Evolutionary conservation across 1,140 invertebrate genomes (phyloP), one percentile per base, ranked within the genome.

Genomic region (Drosophila orosa): DNA sequence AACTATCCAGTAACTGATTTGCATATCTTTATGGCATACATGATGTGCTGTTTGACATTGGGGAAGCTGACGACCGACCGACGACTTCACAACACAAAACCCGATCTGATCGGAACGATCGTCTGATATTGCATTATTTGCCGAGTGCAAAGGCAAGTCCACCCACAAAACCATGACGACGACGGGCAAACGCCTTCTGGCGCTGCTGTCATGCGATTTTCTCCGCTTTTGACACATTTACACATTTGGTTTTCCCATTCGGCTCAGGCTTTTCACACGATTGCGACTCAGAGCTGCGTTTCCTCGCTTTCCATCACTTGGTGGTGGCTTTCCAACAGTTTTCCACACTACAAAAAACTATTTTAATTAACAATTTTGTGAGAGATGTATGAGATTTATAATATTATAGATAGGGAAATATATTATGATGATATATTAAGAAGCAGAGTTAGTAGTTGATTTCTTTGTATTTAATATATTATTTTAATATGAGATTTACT

Each of bases 171-270:
- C 37, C 63, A 45, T 45, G 48, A 68, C 61, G 8, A 52, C 17
- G 22, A 55, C 15, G 45, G 6, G 15, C 37, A 15, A 33, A n/a
- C 63, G 57, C 57, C 57, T 59, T 48, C 33, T 25, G 19, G 9
- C 13, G 31, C 10, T 15, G 35, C 65, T 52, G 67, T 62, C 68
- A 61, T 82, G 68, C 63, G 47, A 82, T 78, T 78, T 81, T 86
- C 63, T 63, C 60, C 57, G 62, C 78, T 86, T 84, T 86, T 80
- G 79, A 79, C 71, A 86, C 78, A 81, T 86, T 86, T 87, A 67
- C 79, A 89, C 84, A 71, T 71, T 69, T 31, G 48, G 79, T 79
- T 87, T 83, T 79, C 59, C 79, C 79, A 72, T 31, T 76, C 67
- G 74, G 44, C 63, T 63, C 57, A 45, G 44, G 54, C 74, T 67